Evolutionary conservation across 2,888 invertebrate species (phyloP).

Genomic region (Napeogenes inachia): DNA sequence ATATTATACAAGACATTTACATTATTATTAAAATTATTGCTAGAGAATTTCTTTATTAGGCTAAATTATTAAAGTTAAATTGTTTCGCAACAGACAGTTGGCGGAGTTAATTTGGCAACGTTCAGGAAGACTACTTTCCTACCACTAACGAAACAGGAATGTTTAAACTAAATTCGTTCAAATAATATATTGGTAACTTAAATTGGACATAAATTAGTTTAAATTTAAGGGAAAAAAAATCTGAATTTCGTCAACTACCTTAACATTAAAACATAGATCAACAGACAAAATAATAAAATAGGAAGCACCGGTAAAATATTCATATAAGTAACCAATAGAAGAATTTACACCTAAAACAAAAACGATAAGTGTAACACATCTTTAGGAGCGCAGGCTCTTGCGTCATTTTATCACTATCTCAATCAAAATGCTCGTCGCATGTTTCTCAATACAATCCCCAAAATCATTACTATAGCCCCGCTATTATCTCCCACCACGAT

Average conservation of each 20-base stretch:
- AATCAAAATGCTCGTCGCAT: conserved; percentile 11
- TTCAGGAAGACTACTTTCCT: conserved; percentile 77
- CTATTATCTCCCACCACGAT: conserved; percentile 6
- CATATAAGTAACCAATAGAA: conserved; percentile 54
- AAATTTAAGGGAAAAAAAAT: conserved; percentile 46
- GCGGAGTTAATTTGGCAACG: conserved; percentile 75
- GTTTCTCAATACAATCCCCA: conserved; percentile 9
- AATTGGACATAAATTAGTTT: conserved; percentile 58
- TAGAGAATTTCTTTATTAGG: conserved; percentile 74
- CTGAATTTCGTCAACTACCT: conserved; percentile 61
- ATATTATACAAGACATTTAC: conserved; percentile 77
- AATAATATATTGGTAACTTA: conserved; percentile 74
- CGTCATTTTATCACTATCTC: conserved; percentile 2
- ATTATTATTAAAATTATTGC: conserved; percentile 72
- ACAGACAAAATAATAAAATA: conserved; percentile 70
- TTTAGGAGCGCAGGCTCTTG: conserved; percentile 14
- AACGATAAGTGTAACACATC: conserved; percentile 35
- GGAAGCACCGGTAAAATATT: conserved; percentile 71
- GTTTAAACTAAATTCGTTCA: conserved; percentile 74
- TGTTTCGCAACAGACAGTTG: conserved; percentile 72
- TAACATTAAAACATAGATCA: conserved; percentile 67
- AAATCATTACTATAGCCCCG: conserved; percentile 14
- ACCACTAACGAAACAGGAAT: conserved; percentile 75
- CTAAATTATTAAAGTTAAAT: conserved; percentile 65
- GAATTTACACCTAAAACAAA: conserved; percentile 49